Evolutionary conservation across 2,113 vertebrate genomes (phyloP).

Genomic region (Mormyrus iriodes): DNA sequence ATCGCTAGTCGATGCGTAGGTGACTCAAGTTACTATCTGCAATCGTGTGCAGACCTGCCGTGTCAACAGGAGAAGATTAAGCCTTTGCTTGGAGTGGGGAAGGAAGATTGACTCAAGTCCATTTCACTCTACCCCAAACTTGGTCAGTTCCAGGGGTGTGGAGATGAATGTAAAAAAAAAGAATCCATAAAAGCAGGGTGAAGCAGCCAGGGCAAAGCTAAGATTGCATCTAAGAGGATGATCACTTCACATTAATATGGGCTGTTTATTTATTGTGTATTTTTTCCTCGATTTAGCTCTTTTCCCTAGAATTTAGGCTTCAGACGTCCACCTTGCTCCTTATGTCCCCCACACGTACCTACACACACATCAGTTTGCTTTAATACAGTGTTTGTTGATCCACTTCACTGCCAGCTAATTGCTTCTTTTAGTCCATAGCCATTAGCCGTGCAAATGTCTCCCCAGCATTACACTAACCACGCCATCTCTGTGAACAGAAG

Average conservation of each 20-base stretch:
- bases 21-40: neutral
- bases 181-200: neutral
- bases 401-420: neutral
- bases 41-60: conserved; percentile 4
- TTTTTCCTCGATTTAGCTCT: neutral
- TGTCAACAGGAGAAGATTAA: neutral
- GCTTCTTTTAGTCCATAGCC: neutral
- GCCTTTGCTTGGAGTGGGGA: neutral
- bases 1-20: neutral
- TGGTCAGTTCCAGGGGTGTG: neutral
- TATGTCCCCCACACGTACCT: neutral
- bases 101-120: neutral
- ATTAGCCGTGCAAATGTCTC: neutral
- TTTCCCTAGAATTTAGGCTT: neutral
- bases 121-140: neutral
- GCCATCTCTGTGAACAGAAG: neutral
- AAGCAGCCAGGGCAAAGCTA: neutral
- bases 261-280: neutral
- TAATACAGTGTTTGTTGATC: neutral
- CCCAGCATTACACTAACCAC: neutral
- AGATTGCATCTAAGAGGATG: neutral
- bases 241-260: neutral
- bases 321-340: neutral
- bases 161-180: neutral
- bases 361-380: neutral